Evolutionary conservation across 30 jellyfish, hydroid and myxozoan species (phyloP).

Genomic region (Chrysaora quinquecirrha): DNA sequence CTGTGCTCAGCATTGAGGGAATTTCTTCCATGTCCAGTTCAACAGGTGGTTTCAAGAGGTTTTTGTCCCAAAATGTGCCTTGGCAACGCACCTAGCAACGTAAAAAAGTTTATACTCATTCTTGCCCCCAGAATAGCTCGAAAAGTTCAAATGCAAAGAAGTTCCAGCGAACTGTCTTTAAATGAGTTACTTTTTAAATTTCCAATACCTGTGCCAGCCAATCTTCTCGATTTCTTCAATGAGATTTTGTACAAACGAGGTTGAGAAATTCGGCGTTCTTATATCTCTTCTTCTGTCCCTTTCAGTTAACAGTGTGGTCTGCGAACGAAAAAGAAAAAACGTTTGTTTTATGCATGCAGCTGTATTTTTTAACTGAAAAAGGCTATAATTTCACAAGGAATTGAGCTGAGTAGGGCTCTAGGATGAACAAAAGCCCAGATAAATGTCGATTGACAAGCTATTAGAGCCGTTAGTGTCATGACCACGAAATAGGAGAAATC

Average conservation of each 20-base stretch:
- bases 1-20: background rate
- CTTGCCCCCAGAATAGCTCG: no score
- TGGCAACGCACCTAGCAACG: background rate
- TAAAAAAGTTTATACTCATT: no score
- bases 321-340: no score
- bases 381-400: no score
- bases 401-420: no score
- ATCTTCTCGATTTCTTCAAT: slow-evolving; percentile 33
- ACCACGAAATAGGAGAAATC: no score
- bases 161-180: background rate
- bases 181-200: background rate
- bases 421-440: no score
- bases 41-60: background rate
- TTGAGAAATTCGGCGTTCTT: background rate
- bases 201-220: slow-evolving; percentile 60
- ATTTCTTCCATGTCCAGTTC: background rate
- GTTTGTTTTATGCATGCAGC: no score
- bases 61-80: background rate
- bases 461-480: no score
- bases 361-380: no score
- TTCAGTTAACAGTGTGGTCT: slow-evolving; percentile 7
- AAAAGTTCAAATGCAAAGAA: background rate
- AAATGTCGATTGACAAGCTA: no score
- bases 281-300: slow-evolving; percentile 10
- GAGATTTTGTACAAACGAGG: slow-evolving; percentile 3